Conservation (phyloP, 2,888 invertebrate species). For the Drosophila demipolita region DNA sequence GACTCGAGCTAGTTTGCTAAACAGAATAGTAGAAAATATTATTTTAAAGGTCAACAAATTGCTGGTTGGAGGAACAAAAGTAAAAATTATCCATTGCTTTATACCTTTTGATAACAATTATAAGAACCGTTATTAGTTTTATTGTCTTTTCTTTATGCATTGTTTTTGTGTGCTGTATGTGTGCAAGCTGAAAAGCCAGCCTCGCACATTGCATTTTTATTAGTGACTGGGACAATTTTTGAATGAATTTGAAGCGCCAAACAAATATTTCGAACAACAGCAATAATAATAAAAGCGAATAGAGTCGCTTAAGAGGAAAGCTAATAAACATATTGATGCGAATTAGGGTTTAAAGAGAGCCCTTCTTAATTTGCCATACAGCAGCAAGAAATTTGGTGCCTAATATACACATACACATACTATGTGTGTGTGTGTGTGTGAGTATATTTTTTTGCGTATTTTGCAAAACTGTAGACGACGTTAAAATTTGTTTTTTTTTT, state of each 20-base stretch:
- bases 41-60: neutral
- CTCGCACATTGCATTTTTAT: slow-evolving; percentile 59
- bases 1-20: neutral
- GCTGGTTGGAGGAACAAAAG: neutral
- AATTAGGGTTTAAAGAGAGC: slow-evolving; percentile 1
- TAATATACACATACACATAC: slow-evolving; percentile 5
- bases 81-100: neutral
- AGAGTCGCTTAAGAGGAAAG: neutral
- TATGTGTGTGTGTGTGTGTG: slow-evolving; percentile 8
- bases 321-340: slow-evolving; percentile 22
- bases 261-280: slow-evolving; percentile 34
- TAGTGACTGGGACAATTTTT: slow-evolving; percentile 59
- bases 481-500: slow-evolving; percentile 6
- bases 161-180: neutral
- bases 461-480: slow-evolving; percentile 49
- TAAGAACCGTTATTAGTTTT: slow-evolving; percentile 1
- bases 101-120: slow-evolving; percentile 1
- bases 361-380: slow-evolving; percentile 1
- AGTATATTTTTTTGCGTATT: slow-evolving; percentile 40
- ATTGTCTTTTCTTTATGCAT: slow-evolving; percentile 9
- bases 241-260: slow-evolving; percentile 61
- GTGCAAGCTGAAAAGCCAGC: slow-evolving; percentile 16
- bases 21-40: neutral
- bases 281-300: neutral
- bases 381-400: slow-evolving; percentile 18